Evolutionary conservation across 2,888 invertebrate species (phyloP).

Genomic region (Metellina segmentata): DNA sequence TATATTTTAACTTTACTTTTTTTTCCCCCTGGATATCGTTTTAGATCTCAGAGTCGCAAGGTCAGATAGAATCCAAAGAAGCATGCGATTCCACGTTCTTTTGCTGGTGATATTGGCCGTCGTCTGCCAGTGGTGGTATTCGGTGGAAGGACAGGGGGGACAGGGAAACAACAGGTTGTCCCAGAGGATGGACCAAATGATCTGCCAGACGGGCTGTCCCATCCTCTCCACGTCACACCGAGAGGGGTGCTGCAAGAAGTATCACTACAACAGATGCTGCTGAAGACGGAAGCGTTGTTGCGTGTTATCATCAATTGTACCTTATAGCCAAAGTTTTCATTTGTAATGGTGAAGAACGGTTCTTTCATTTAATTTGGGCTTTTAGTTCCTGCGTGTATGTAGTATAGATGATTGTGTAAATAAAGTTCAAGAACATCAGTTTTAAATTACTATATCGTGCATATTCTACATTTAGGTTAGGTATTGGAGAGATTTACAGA

Average conservation of each 20-base stretch:
- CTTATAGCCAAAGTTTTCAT: slow-evolving; percentile 37
- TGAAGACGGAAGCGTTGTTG: neutral
- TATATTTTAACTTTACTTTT: no score
- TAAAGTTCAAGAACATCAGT: neutral
- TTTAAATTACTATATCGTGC: no score
- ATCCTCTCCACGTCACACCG: slow-evolving; percentile 47
- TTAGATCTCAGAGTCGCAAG: no score
- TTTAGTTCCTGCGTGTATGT: neutral
- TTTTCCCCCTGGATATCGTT: no score
- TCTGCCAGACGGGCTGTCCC: slow-evolving; percentile 64
- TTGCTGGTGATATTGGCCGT: slow-evolving; percentile 27
- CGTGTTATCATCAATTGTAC: no score
- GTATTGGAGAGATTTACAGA: no score
- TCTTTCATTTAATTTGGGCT: neutral
- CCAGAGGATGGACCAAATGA: slow-evolving; percentile 54
- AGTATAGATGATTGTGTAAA: slow-evolving; percentile 10
- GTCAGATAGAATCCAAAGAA: neutral
- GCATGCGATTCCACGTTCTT: slow-evolving; percentile 46
- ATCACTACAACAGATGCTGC: slow-evolving; percentile 69
- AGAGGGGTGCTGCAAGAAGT: slow-evolving; percentile 69
- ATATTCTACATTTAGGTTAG: no score
- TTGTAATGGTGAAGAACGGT: neutral
- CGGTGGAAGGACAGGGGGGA: slow-evolving; percentile 10
- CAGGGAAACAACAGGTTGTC: neutral
- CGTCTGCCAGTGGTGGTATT: slow-evolving; percentile 7